Percentiles rank a stretch among this genome's conserved stretches.
Evolutionary conservation across 2,113 vertebrate species (phyloP).

Genomic region (Larimichthys crocea): DNA sequence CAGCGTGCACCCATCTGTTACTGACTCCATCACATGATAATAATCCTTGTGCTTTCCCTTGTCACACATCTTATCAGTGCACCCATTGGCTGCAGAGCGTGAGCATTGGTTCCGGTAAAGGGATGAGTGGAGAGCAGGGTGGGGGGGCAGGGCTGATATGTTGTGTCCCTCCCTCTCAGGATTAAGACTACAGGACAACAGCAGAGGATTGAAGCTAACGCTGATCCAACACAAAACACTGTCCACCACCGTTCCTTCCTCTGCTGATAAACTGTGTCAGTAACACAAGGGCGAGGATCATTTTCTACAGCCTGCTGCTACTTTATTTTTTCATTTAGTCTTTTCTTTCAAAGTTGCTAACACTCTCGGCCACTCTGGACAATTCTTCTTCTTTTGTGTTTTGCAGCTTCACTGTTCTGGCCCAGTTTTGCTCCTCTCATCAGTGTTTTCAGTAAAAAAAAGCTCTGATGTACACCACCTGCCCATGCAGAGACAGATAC

Average conservation of each 20-base stretch:
- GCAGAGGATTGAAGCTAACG: conserved; percentile 73
- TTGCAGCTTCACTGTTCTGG: too few relatives aligned
- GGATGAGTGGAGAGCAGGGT: conserved; percentile 49
- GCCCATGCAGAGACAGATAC: too few relatives aligned
- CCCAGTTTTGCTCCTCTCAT: too few relatives aligned
- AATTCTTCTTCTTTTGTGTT: too few relatives aligned
- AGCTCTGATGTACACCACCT: too few relatives aligned
- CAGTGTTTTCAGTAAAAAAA: too few relatives aligned
- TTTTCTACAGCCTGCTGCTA: too few relatives aligned
- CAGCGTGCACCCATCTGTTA: conserved; percentile 67
- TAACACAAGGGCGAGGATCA: background rate
- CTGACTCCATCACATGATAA: conserved; percentile 55
- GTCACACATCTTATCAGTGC: conserved; percentile 36
- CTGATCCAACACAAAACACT: conserved; percentile 52
- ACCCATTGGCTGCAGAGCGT: conserved; percentile 52
- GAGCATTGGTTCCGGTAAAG: background rate
- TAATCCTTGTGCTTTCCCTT: conserved; percentile 47
- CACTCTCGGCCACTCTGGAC: too few relatives aligned
- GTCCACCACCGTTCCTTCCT: background rate
- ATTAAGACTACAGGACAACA: conserved; percentile 73
- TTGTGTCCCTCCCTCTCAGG: conserved; percentile 38
- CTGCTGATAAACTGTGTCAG: background rate
- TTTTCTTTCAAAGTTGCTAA: too few relatives aligned
- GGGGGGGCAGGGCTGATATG: background rate
- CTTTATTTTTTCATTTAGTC: too few relatives aligned